phyloP scores from a whole-genome alignment of 2,888 invertebrate genomes.

The Oscheius sp. region DNA sequence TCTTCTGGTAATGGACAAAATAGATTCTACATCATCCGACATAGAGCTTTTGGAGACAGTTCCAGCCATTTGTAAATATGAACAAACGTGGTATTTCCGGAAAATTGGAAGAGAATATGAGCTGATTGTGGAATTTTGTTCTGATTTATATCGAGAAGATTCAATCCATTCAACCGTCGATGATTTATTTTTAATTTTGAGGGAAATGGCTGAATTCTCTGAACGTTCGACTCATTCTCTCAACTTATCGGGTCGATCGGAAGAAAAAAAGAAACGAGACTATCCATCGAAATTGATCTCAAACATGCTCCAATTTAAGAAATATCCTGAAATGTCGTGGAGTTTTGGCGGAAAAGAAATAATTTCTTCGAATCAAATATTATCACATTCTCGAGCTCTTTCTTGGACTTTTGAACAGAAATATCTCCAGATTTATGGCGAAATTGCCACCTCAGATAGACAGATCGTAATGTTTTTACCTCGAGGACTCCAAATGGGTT shows the following conservation, averaged over 20 bases:
- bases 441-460: constrained; percentile 17
- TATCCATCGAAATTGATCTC: not conserved
- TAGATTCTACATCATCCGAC: not conserved
- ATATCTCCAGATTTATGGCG: constrained; percentile 25
- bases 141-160: constrained; percentile 10
- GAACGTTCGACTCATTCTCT: not conserved
- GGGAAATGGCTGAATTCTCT: not conserved
- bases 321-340: not conserved
- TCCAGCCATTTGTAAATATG: constrained; percentile 16
- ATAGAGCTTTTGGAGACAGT: not conserved
- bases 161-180: not conserved
- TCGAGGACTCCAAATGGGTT: constrained; percentile 24
- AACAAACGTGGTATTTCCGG: constrained; percentile 32
- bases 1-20: constrained; percentile 13
- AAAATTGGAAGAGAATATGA: not conserved
- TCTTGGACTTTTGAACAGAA: not conserved
- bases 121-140: constrained; percentile 18
- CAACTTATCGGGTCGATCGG: not conserved
- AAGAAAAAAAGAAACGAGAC: not conserved
- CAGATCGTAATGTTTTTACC: constrained; percentile 30
- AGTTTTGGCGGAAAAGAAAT: not conserved
- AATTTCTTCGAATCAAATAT: not conserved
- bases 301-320: not conserved
- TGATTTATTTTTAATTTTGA: not conserved
- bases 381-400: not conserved